Base-by-base conservation (phyloP, 2,113 vertebrate species). In the Tautogolabrus adspersus region DNA sequence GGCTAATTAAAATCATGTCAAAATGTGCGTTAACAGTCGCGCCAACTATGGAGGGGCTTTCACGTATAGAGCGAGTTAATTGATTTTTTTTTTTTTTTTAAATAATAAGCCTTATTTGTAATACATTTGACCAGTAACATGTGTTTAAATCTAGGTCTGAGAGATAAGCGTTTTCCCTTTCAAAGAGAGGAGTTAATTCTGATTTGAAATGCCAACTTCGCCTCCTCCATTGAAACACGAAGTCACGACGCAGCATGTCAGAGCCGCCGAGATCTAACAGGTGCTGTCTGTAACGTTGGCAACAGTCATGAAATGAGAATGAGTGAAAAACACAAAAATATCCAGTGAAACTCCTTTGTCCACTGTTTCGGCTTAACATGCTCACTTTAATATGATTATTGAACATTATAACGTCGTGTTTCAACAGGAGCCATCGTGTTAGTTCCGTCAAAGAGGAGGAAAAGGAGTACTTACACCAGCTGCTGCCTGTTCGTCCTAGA, bases 401-500 rank as follows among this genome's bases (percentile, higher is more conserved):
- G 54, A 7, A 60, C n/a, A 52, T 5, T 11, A 13, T 1, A 23
- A 15, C 19, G 47, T 12, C 61, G 15, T 26, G 6, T 34, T 10
- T 6, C 0, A 10, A 10, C 58, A 21, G 62, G 0, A 6, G 58
- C 46, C 13, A 21, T n/a, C 34, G 12, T 0, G 11, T 56, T n/a
- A 16, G 2, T n/a, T 66, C 1, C 4, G 23, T 13, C 2, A 34
- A 54, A 66, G n/a, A 6, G 26, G 55, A 11, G 12, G n/a, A 34
- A 58, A 8, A 0, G 34, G 16, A 49, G 26, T 76, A 96, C 97
- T 97, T 91, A 98, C 97, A 92, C 97, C 97, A 98, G 46, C 97
- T 98, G 91, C 91, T 46, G 4, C 96, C 96, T 3, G 96, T 97
- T 21, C 97, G 94, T 85, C 97, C 97, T n/a, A 97, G 71, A 87